Conservation (phyloP, 2,113 vertebrate species). For the Stigmatopora nigra region DNA sequence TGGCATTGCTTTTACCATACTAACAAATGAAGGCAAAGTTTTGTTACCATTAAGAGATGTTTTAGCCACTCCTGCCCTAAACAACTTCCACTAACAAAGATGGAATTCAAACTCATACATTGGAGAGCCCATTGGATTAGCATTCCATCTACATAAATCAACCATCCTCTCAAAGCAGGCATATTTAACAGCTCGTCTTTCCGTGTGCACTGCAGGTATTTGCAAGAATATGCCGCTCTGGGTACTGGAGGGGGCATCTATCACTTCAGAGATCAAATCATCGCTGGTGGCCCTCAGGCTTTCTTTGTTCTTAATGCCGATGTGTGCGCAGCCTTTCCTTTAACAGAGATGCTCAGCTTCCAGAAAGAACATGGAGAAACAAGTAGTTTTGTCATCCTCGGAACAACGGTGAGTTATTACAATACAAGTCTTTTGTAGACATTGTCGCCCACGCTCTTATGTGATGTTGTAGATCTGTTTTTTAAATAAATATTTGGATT, state of each 20-base stretch:
- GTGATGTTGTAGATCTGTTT: neutral
- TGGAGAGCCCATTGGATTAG: neutral
- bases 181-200: conserved; percentile 8
- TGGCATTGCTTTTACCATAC: neutral
- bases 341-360: conserved; percentile 84
- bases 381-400: conserved; percentile 87
- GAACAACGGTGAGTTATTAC: conserved; percentile 79
- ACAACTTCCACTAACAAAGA: conserved; percentile 8
- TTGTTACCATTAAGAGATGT: neutral
- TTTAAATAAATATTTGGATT: neutral
- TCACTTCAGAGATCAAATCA: conserved; percentile 97
- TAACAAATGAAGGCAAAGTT: no score
- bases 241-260: conserved; percentile 96
- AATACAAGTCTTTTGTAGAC: neutral
- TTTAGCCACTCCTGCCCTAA: neutral
- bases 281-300: conserved; percentile 82
- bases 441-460: neutral
- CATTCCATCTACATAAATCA: neutral
- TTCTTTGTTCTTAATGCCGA: conserved; percentile 97
- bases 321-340: conserved; percentile 90
- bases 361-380: conserved; percentile 71
- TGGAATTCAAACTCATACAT: neutral
- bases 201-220: conserved; percentile 71
- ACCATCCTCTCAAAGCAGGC: neutral
- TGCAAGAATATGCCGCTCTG: conserved; percentile 91